These are phyloP conservation scores for Callaeas wilsoni DNA, from an alignment of 2,113 vertebrate species.

Conservation along the genomic window DNA sequence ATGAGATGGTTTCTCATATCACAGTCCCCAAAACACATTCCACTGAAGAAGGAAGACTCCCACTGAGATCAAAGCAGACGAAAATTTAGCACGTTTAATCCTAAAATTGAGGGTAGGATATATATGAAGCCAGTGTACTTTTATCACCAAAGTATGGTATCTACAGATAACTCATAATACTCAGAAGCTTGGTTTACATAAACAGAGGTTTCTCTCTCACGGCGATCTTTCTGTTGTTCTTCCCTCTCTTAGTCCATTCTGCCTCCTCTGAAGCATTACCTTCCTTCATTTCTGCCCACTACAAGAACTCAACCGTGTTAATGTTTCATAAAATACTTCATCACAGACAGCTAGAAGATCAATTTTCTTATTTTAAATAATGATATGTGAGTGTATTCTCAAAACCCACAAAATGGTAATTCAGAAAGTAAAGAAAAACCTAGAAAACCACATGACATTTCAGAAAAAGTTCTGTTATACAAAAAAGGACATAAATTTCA, in stretches of 20 bases:
- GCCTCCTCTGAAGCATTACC: background rate
- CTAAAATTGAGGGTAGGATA: background rate
- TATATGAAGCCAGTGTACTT: background rate
- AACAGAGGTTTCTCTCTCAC: background rate
- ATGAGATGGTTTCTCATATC: background rate
- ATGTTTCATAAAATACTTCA: background rate
- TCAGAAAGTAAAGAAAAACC: background rate
- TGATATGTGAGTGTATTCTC: background rate
- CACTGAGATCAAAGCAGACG: background rate
- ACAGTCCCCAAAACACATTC: background rate
- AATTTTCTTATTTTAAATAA: background rate
- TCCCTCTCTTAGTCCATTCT: background rate
- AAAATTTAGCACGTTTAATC: background rate
- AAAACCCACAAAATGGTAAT: background rate
- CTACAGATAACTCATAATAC: background rate
- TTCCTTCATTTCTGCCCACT: background rate
- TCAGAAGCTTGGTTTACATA: background rate
- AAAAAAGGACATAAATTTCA: background rate
- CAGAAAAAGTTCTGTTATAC: background rate
- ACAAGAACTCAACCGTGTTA: background rate
- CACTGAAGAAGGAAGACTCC: background rate
- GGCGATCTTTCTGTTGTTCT: background rate
- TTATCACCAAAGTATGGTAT: background rate
- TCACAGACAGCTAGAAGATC: background rate
- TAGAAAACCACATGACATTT: background rate